phyloP scores from a whole-genome alignment of 2,797 vertebrate genomes.

The Trematomus bernacchii region DNA sequence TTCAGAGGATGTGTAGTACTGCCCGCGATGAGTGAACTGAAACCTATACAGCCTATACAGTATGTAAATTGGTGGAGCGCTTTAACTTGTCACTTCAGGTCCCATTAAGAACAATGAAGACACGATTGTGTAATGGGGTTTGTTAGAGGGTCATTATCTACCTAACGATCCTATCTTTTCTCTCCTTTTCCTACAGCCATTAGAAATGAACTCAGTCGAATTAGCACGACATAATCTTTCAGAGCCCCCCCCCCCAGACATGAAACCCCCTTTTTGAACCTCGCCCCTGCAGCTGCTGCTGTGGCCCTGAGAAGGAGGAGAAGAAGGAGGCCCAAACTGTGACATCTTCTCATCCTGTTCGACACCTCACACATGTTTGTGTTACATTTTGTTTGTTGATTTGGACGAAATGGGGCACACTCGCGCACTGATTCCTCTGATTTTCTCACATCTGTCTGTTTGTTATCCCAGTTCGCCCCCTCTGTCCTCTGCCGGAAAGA shows the following conservation, averaged over 20 bases:
- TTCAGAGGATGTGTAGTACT: neutral
- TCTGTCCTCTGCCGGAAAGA: constrained; percentile 64
- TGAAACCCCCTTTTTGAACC: constrained; percentile 68
- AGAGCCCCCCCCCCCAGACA: constrained; percentile 57
- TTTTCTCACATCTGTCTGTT: constrained; percentile 85
- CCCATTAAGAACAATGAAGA: neutral
- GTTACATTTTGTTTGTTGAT: constrained; percentile 67
- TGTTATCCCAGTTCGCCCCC: constrained; percentile 51
- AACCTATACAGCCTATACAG: too few relatives aligned
- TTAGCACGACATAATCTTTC: constrained; percentile 95
- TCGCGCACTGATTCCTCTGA: constrained; percentile 78
- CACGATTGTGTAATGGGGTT: neutral
- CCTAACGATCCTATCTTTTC: constrained; percentile 27
- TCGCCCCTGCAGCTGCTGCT: constrained; percentile 78
- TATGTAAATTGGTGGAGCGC: neutral
- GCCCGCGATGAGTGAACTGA: neutral
- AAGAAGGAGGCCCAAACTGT: constrained; percentile 79
- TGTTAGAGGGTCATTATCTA: neutral
- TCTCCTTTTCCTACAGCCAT: constrained; percentile 87
- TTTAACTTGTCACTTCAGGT: neutral
- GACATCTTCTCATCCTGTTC: constrained; percentile 75
- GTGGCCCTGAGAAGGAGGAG: constrained; percentile 72
- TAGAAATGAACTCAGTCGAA: constrained; percentile 98
- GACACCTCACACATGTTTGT: constrained; percentile 70
- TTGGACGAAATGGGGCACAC: constrained; percentile 60